phyloP scores from a whole-genome alignment of 2,797 vertebrate genomes.

The Poecile montanus region DNA sequence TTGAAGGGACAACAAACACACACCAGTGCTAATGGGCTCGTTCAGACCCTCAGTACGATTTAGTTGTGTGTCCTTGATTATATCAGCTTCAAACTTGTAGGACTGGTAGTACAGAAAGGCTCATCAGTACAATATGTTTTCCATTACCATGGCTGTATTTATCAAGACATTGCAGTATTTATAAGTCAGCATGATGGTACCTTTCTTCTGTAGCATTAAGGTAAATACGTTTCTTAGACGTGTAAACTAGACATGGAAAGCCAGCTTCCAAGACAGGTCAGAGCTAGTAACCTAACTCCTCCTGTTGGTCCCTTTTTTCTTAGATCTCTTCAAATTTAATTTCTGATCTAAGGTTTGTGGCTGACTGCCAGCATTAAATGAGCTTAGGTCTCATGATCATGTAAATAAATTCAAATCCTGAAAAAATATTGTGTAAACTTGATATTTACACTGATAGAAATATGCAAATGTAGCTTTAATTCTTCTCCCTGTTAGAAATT shows the following conservation, averaged over 20 bases:
- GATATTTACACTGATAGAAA: background rate
- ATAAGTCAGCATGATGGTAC: background rate
- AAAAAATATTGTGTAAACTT: background rate
- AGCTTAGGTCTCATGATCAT: background rate
- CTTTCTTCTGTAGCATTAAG: background rate
- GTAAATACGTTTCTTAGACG: background rate
- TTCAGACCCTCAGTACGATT: background rate
- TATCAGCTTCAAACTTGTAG: background rate
- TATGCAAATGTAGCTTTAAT: background rate
- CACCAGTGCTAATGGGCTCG: background rate
- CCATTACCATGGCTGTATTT: background rate
- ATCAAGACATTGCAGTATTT: background rate
- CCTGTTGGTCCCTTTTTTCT: background rate
- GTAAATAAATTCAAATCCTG: background rate
- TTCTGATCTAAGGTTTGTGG: background rate
- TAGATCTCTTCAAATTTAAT: background rate
- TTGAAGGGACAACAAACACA: background rate
- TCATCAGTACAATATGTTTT: background rate
- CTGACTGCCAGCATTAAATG: background rate
- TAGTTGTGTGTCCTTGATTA: background rate
- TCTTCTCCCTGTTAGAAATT: background rate
- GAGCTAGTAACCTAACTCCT: background rate
- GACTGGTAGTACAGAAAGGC: background rate
- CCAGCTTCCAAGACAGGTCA: background rate
- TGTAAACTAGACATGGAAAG: background rate